Percentiles rank a stretch among this genome's conserved stretches.
Conservation (phyloP, 2,113 vertebrate species). For the Narcine bancroftii region DNA sequence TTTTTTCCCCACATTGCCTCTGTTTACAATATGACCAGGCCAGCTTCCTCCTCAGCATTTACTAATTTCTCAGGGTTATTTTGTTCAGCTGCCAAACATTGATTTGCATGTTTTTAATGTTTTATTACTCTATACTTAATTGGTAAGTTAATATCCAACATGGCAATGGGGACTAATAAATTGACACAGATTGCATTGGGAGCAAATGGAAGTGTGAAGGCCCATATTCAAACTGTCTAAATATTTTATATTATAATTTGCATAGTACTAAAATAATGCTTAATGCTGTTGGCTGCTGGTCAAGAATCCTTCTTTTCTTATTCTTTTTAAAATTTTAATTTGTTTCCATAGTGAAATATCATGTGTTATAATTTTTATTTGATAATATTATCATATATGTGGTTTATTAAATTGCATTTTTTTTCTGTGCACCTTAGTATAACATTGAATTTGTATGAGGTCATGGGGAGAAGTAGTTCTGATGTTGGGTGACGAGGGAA, state of each 20-base stretch:
- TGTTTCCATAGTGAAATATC: slow-evolving; percentile 8
- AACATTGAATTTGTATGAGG: background rate
- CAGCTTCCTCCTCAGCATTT: background rate
- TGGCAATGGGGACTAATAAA: background rate
- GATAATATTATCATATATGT: background rate
- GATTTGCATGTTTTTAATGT: background rate
- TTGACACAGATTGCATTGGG: background rate
- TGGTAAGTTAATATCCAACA: background rate
- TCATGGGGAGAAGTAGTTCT: background rate
- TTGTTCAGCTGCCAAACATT: background rate
- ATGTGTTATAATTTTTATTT: background rate
- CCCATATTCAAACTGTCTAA: background rate
- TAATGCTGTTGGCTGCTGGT: background rate
- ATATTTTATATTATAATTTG: background rate
- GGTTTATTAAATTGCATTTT: background rate
- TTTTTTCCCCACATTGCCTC: background rate
- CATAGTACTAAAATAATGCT: background rate
- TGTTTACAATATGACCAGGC: background rate
- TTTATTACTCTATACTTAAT: too few species aligned
- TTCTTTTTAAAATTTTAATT: background rate
- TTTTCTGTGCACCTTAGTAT: background rate
- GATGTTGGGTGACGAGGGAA: background rate
- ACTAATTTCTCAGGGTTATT: background rate
- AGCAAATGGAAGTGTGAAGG: background rate
- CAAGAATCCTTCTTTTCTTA: background rate